Evolutionary conservation across 2,888 invertebrate species (phyloP).

Genomic region (Frankliniella intonsa): DNA sequence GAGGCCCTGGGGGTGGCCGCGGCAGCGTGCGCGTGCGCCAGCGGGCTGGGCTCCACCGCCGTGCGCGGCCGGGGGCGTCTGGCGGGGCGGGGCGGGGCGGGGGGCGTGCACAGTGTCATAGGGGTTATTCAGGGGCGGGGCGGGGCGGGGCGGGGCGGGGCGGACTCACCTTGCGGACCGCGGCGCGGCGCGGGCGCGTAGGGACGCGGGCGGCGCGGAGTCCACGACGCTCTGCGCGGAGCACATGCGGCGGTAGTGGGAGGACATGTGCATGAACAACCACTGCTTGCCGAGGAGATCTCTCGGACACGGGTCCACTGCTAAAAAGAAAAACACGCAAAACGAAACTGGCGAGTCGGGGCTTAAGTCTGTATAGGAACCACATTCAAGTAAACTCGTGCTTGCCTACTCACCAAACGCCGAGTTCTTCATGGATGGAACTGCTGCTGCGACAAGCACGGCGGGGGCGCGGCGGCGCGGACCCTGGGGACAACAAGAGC

Average conservation of each 20-base stretch:
- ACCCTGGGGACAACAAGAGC: too few species aligned
- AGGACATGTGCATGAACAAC: conserved; percentile 45
- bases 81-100: not conserved
- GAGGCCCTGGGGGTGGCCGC: not conserved
- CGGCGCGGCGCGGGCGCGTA: not conserved
- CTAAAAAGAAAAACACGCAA: not conserved
- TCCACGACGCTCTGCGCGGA: conserved; percentile 46
- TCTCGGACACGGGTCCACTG: not conserved
- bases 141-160: not conserved
- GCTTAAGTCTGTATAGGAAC: too few species aligned
- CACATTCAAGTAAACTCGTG: not conserved
- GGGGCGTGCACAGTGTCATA: not conserved
- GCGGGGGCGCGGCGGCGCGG: too few species aligned
- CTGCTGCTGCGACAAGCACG: not conserved
- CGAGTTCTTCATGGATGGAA: not conserved
- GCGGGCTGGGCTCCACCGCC: not conserved
- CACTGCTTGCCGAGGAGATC: conserved; percentile 5
- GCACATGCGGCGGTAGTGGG: conserved; percentile 47
- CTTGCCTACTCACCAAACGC: not conserved
- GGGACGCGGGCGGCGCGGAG: conserved; percentile 42
- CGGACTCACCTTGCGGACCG: not conserved
- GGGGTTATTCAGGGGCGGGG: not conserved
- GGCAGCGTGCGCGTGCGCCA: not conserved
- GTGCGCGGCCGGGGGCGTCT: not conserved
- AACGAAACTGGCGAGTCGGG: not conserved